Conservation (phyloP, 2,113 vertebrate genomes). For the Heteronetta atricapilla region DNA sequence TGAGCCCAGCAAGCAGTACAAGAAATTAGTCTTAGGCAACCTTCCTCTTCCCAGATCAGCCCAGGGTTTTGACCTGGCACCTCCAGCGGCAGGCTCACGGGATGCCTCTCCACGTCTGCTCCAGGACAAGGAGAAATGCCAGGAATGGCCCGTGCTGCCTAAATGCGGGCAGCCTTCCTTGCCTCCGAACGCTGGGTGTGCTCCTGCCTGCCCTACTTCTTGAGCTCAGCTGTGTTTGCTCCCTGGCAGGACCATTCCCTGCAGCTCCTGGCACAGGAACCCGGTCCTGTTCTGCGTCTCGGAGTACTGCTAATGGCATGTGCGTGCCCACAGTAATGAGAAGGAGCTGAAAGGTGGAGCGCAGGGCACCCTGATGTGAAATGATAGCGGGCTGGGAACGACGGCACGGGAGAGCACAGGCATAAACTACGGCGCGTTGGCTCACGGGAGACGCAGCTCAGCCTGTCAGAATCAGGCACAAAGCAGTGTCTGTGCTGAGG, state of each 20-base stretch:
- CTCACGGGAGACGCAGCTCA: neutral
- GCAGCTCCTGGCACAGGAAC: neutral
- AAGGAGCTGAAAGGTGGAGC: neutral
- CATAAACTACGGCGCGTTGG: fast-evolving
- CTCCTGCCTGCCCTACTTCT: neutral
- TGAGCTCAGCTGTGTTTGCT: neutral
- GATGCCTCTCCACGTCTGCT: neutral
- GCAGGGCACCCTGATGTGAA: neutral
- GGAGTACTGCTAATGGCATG: neutral
- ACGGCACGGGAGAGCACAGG: neutral
- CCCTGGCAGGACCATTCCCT: neutral
- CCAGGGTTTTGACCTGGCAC: neutral
- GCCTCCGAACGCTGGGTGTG: neutral
- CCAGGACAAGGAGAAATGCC: neutral
- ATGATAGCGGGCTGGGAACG: neutral
- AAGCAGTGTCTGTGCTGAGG: neutral
- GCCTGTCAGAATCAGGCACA: neutral
- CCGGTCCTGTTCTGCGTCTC: neutral
- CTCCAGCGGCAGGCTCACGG: fast-evolving
- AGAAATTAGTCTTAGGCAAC: neutral
- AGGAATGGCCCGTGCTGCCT: neutral
- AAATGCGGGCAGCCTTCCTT: neutral
- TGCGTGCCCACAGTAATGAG: neutral
- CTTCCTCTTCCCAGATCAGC: neutral
- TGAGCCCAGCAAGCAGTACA: neutral